These are phyloP conservation scores for Cladorhizidae sp. DNA, from an alignment of 37 sponge, comb jelly and placozoan genomes.

Conservation along the genomic window DNA sequence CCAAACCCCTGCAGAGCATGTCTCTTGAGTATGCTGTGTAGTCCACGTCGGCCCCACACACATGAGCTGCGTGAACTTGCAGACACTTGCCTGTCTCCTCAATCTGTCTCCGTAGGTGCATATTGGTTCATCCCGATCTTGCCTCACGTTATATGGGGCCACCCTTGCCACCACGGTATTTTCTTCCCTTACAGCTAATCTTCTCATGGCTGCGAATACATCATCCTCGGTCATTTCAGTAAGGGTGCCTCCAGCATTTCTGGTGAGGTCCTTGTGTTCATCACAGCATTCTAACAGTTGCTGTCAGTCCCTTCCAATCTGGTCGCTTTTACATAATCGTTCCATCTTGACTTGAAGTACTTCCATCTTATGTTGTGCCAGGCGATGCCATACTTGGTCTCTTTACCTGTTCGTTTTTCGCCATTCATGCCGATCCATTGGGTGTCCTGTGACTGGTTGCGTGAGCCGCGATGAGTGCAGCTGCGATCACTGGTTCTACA, in stretches of 20 bases:
- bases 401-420: conserved; percentile 26
- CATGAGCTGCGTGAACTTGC: conserved; percentile 25
- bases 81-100: conserved; percentile 23
- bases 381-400: conserved; percentile 40
- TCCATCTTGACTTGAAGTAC: conserved; percentile 42
- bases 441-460: conserved; percentile 14
- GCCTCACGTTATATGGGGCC: conserved; percentile 43
- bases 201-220: conserved; percentile 30
- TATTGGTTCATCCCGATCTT: conserved; percentile 52
- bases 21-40: conserved; percentile 28
- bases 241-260: conserved; percentile 39
- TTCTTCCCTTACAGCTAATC: conserved; percentile 32
- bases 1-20: conserved; percentile 34
- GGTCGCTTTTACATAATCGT: conserved; percentile 42
- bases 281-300: conserved; percentile 54
- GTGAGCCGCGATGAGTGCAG: conserved; percentile 46
- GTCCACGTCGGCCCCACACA: conserved; percentile 11
- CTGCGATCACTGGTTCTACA: conserved; percentile 39
- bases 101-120: conserved; percentile 44
- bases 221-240: conserved; percentile 22
- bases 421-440: not conserved
- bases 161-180: conserved; percentile 40
- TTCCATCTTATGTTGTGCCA: conserved; percentile 41
- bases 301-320: conserved; percentile 23
- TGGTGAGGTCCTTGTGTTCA: conserved; percentile 52